Base-by-base conservation (phyloP, 2,113 vertebrate genomes). In the Brachirus orientalis region DNA sequence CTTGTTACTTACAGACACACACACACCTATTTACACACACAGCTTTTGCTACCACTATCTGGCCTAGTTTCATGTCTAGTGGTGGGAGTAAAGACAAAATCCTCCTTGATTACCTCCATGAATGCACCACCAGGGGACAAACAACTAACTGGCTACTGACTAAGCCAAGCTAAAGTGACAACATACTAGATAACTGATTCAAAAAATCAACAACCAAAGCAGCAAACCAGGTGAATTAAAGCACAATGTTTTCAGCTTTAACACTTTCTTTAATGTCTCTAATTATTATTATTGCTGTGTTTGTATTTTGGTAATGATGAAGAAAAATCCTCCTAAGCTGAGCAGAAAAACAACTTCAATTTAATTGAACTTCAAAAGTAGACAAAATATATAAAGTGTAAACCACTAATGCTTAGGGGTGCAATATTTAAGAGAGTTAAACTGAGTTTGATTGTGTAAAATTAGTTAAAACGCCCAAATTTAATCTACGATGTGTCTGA, bases 1-100 rank as follows among this genome's bases (percentile, higher is more conserved):
- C 72, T 79, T 72, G 77, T 85, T 87, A 78, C 62, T 78, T 72
- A 79, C 69, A 84, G 7, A 69, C 58, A 86, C 57, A 81, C 52
- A 69, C 37, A 83, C 74, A 77, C 46, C 65, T 22, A 60, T 18
- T 71, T 45, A 53, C 38, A 75, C 36, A 69, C 64, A 55, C 47
- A 80, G 63, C 44, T 62, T 77, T 66, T 56, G 18, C 69, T 76
- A 76, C 71, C 66, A 85, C 81, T 84, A 77, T 84, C 56, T 91
- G 91, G 83, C 90, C 91, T 93, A 93, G 82, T 91, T 93, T 86
- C 75, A 79, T 88, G 88, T 85, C 85, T 81, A 81, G 75, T 90
- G 89, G 89, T 90, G 87, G 86, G 77, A 89, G 83, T 83, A 84
- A 91, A 87, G 80, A 85, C 75, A 80, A 57, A 70, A 69, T 86